Percentiles rank a stretch among this genome's conserved stretches.
phyloP scores from a whole-genome alignment of 1,140 invertebrate genomes.

The Pollicipes pollicipes region DNA sequence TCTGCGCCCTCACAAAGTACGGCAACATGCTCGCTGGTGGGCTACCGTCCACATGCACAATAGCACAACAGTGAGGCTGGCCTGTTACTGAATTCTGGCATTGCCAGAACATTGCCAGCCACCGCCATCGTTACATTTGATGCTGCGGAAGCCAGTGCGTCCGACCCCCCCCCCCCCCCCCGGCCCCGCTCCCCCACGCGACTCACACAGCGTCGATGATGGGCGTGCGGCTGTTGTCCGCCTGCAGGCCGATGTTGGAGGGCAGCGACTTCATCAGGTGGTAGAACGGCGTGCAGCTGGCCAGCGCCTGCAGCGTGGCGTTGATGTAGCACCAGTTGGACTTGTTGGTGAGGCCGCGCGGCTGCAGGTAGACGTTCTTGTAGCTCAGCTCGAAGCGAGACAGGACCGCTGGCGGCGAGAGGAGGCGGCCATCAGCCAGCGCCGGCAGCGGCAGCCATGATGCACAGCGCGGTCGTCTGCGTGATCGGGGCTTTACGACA shows the following conservation, averaged over 20 bases:
- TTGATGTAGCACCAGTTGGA: conserved; percentile 94
- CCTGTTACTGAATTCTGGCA: too few species aligned
- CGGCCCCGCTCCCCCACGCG: background rate
- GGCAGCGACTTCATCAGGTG: conserved; percentile 57
- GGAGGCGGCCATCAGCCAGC: background rate
- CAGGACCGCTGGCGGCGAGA: conserved; percentile 2
- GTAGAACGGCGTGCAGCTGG: conserved; percentile 84
- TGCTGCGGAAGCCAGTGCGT: too few species aligned
- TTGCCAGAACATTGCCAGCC: too few species aligned
- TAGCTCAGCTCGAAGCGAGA: conserved; percentile 12
- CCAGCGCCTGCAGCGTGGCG: conserved; percentile 68
- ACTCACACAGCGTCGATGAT: conserved; percentile 73
- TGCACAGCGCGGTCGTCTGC: background rate
- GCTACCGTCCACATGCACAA: too few species aligned
- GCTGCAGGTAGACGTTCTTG: conserved; percentile 28
- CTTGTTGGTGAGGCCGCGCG: conserved; percentile 70
- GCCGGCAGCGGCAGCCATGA: background rate
- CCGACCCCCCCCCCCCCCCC: too few species aligned
- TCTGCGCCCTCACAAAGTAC: too few species aligned
- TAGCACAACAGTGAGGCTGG: too few species aligned
- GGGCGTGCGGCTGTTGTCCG: conserved; percentile 49
- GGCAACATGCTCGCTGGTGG: too few species aligned
- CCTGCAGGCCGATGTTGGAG: conserved; percentile 34
- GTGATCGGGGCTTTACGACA: too few species aligned
- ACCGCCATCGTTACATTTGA: too few species aligned